Percentiles rank a stretch among this genome's conserved stretches.
Evolutionary conservation across 2,888 invertebrate genomes (phyloP).

Genomic region (Neoitamus cyanurus): DNA sequence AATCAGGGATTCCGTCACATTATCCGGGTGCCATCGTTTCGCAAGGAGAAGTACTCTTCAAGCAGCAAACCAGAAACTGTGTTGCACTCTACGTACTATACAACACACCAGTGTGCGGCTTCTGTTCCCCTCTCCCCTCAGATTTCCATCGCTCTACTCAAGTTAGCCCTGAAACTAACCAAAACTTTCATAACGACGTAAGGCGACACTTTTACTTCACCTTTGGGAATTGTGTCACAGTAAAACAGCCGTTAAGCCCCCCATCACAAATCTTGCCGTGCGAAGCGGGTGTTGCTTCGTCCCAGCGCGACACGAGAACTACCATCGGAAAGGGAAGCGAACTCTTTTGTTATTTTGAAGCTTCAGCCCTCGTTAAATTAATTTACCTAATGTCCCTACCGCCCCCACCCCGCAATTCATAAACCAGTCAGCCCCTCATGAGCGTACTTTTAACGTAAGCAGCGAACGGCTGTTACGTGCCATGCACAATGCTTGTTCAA

Average conservation of each 20-base stretch:
- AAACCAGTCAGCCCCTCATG: conserved; percentile 2
- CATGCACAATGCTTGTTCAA: background rate
- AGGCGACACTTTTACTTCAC: conserved; percentile 33
- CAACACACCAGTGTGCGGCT: background rate
- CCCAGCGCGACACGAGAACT: background rate
- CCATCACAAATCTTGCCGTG: background rate
- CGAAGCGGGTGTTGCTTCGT: background rate
- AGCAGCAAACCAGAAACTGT: background rate
- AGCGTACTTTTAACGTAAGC: background rate
- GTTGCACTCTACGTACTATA: background rate
- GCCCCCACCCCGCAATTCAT: background rate
- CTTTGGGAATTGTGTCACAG: conserved; percentile 26
- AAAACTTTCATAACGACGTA: conserved; percentile 16
- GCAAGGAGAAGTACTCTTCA: background rate
- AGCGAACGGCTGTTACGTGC: conserved; percentile 16
- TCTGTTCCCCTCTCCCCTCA: too few relatives aligned
- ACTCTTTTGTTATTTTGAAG: conserved; percentile 29
- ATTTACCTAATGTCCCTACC: conserved; percentile 51
- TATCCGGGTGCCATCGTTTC: background rate
- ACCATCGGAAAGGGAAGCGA: background rate
- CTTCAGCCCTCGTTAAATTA: conserved; percentile 50
- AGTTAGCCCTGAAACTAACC: conserved; percentile 19
- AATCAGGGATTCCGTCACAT: background rate
- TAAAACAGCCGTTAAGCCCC: background rate
- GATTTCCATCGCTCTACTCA: too few relatives aligned